Evolutionary conservation across 30 jellyfish, hydroid and myxozoan genomes (phyloP).

Genomic region (Turritopsis dohrnii): DNA sequence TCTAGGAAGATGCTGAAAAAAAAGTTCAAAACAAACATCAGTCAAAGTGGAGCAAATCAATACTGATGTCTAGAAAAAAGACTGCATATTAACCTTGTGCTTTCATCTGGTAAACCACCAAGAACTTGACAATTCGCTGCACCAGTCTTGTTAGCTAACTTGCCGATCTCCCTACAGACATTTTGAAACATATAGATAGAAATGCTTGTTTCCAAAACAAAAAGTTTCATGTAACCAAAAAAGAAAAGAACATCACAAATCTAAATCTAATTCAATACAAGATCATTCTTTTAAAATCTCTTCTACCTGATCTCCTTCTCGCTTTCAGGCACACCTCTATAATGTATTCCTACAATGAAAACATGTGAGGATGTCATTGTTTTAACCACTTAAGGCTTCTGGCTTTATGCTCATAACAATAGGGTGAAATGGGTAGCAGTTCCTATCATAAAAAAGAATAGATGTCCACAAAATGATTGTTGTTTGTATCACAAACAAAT

Average conservation of each 20-base stretch:
- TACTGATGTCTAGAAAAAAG: neutral
- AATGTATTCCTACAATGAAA: slow-evolving; percentile 40
- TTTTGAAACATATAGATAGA: neutral
- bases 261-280: no score
- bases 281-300: neutral
- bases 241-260: neutral
- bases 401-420: no score
- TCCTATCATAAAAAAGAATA: no score
- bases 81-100: slow-evolving; percentile 34
- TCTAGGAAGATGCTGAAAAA: neutral
- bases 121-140: slow-evolving; percentile 70
- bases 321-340: slow-evolving; percentile 66
- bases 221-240: neutral
- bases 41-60: neutral
- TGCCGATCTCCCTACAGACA: slow-evolving; percentile 51
- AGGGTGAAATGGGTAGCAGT: no score
- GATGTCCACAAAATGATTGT: no score
- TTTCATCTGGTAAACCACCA: slow-evolving; percentile 73
- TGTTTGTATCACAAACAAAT: no score
- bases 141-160: slow-evolving; percentile 76
- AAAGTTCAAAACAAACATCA: neutral
- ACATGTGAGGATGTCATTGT: no score
- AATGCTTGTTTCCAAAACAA: neutral
- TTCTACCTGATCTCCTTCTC: slow-evolving; percentile 69
- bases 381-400: no score